Conservation (phyloP, 2,797 vertebrate species). For the Anguilla marmorata region DNA sequence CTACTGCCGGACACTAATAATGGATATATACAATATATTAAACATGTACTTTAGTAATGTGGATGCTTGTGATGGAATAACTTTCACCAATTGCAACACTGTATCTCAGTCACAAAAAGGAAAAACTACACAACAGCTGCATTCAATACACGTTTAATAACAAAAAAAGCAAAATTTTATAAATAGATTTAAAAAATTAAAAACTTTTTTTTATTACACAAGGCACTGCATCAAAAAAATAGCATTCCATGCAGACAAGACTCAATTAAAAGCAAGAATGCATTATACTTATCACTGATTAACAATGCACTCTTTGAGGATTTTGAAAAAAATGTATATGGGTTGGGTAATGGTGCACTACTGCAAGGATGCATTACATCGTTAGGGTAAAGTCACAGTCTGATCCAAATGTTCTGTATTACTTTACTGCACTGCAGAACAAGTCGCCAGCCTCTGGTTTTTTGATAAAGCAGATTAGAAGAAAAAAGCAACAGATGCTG, state of each 20-base stretch:
- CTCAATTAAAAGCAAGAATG: background rate
- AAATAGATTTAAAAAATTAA: conserved; percentile 17
- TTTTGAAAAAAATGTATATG: conserved; percentile 6
- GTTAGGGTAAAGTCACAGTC: conserved; percentile 21
- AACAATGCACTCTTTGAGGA: background rate
- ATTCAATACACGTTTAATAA: background rate
- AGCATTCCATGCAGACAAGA: conserved; percentile 3
- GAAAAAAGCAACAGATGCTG: background rate
- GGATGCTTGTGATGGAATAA: background rate
- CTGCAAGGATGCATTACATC: conserved; percentile 7
- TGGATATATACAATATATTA: background rate
- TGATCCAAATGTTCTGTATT: conserved; percentile 20
- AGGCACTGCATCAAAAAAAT: conserved; percentile 13
- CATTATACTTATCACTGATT: background rate
- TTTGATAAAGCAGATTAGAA: background rate
- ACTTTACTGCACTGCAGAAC: background rate
- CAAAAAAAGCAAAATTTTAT: background rate
- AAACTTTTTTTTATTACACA: background rate
- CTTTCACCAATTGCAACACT: background rate
- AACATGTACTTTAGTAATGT: background rate
- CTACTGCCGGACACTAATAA: background rate
- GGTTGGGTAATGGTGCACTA: background rate
- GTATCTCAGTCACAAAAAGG: background rate
- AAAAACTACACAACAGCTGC: background rate
- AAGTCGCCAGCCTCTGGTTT: background rate